These are phyloP conservation scores for Oxyruncus cristatus DNA, from an alignment of 2,113 vertebrate species.

Conservation along the genomic window DNA sequence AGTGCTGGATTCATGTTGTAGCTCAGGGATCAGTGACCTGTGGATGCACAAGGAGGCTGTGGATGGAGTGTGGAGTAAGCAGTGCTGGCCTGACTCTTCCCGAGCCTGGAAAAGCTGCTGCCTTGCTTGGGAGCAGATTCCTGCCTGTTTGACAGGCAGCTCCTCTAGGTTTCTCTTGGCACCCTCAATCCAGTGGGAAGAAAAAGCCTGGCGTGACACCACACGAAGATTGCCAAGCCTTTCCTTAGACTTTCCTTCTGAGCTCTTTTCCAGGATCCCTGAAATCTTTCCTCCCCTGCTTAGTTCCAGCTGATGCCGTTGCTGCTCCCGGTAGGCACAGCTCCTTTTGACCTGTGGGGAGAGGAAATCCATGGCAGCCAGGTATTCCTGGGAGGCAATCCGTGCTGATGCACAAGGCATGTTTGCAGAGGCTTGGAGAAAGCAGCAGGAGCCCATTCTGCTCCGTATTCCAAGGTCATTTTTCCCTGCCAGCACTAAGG, in stretches of 20 bases:
- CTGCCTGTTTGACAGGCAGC: not conserved
- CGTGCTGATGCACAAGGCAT: rapidly evolving
- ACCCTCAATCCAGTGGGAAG: not conserved
- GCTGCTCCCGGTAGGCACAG: rapidly evolving
- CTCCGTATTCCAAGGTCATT: not conserved
- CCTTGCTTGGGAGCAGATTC: not conserved
- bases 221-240: not conserved
- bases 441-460: not conserved
- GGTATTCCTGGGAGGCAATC: not conserved
- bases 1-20: rapidly evolving
- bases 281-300: not conserved
- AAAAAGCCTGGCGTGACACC: not conserved
- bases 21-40: rapidly evolving
- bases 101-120: not conserved
- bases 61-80: not conserved
- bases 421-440: not conserved
- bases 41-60: rapidly evolving
- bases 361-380: not conserved
- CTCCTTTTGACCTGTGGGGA: not conserved
- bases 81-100: not conserved
- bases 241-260: not conserved
- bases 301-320: not conserved
- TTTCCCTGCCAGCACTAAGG: not conserved
- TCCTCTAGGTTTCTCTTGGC: not conserved
- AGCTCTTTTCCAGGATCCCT: not conserved